These are phyloP conservation scores for Ictalurus punctatus DNA, from an alignment of 2,113 vertebrate genomes.

Conservation along the genomic window DNA sequence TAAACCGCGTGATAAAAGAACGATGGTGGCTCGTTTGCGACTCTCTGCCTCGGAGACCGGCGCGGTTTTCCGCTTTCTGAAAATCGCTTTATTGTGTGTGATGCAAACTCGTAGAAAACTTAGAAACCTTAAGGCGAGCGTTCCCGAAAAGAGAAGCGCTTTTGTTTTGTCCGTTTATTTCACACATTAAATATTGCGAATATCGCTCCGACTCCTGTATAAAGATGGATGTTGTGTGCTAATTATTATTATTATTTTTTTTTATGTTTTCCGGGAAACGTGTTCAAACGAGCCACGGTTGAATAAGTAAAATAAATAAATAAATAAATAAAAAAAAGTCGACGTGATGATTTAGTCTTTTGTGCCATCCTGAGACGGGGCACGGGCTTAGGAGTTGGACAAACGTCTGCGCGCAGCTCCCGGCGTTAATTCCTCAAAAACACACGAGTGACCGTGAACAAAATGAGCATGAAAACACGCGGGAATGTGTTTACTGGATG, in stretches of 20 bases:
- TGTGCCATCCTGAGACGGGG: neutral
- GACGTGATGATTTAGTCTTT: neutral
- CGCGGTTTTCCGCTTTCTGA: neutral
- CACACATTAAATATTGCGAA: neutral
- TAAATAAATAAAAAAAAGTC: neutral
- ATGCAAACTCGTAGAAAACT: conserved; percentile 7
- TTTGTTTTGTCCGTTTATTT: neutral
- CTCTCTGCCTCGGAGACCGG: neutral
- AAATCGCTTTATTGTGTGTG: neutral
- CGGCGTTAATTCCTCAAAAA: neutral
- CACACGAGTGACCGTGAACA: neutral
- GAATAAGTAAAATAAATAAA: neutral
- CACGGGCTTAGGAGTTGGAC: neutral
- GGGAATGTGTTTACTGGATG: neutral
- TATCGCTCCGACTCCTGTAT: neutral
- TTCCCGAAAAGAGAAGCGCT: neutral
- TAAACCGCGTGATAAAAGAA: neutral
- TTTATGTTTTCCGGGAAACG: neutral
- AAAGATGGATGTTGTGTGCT: neutral
- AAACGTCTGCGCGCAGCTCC: too few species aligned
- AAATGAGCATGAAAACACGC: neutral
- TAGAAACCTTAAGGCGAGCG: neutral
- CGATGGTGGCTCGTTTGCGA: neutral
- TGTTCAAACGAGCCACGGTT: neutral
- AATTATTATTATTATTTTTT: neutral